Evolutionary conservation across 2,113 vertebrate species (phyloP).

Genomic region (Pseudopipra pipra): DNA sequence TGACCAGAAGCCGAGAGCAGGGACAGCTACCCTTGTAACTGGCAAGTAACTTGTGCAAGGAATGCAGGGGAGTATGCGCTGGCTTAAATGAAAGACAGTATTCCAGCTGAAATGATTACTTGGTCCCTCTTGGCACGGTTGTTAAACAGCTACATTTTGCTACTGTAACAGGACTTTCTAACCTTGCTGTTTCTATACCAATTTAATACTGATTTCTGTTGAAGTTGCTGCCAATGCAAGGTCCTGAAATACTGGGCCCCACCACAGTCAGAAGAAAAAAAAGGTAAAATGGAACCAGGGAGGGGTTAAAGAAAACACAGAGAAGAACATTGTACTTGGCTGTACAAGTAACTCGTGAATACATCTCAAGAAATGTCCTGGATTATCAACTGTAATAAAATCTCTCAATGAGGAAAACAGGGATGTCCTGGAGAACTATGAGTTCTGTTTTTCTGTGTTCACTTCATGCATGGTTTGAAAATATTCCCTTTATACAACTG

Average conservation of each 20-base stretch:
- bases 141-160: constrained; percentile 4
- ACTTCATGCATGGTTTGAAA: neutral
- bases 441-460: constrained; percentile 30
- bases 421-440: neutral
- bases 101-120: constrained; percentile 7
- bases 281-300: constrained; percentile 36
- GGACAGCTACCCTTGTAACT: neutral
- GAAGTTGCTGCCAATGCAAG: neutral
- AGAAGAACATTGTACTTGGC: constrained; percentile 64
- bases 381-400: constrained; percentile 65
- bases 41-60: neutral
- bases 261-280: neutral
- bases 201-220: neutral
- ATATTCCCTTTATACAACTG: neutral
- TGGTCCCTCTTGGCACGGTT: neutral
- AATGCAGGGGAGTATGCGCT: neutral
- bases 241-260: neutral
- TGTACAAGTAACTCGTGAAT: constrained; percentile 34
- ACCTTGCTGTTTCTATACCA: neutral
- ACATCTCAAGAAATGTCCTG: constrained; percentile 48
- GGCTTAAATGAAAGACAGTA: neutral
- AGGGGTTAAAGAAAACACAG: constrained; percentile 63
- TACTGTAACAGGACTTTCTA: constrained; percentile 34
- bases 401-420: constrained; percentile 64
- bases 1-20: constrained; percentile 2